These are phyloP conservation scores for Chanos chanos DNA, from an alignment of 2,797 vertebrate species.

Conservation along the genomic window DNA sequence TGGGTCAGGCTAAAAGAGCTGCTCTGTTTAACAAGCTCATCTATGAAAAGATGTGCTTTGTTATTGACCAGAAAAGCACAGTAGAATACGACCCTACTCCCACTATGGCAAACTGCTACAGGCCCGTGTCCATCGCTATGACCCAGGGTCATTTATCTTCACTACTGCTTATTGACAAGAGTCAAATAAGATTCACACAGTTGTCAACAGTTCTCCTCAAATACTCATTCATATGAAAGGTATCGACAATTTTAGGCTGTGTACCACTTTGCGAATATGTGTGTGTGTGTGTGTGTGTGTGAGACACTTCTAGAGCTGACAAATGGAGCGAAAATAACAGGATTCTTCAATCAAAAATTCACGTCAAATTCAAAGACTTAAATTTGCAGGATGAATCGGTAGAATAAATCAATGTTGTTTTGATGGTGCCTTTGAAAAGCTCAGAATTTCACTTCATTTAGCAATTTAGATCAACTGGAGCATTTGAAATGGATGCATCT, in stretches of 20 bases:
- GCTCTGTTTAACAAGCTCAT: slow-evolving; percentile 17
- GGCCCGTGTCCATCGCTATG: too few species aligned
- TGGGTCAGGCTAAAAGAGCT: slow-evolving; percentile 14
- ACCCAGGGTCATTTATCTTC: too few species aligned
- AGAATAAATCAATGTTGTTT: neutral
- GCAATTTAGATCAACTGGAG: slow-evolving; percentile 6
- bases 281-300: too few species aligned
- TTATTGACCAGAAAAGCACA: slow-evolving; percentile 3
- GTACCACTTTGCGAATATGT: too few species aligned
- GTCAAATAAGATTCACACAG: too few species aligned
- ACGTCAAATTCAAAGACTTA: neutral
- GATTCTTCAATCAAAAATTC: too few species aligned
- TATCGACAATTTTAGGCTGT: too few species aligned
- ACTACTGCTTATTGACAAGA: too few species aligned
- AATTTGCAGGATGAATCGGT: neutral
- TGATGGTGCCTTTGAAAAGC: neutral
- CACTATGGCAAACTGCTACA: neutral
- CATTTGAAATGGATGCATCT: neutral
- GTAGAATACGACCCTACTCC: neutral
- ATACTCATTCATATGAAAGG: too few species aligned
- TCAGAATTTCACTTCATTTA: neutral
- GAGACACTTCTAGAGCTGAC: too few species aligned
- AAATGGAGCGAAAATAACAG: too few species aligned
- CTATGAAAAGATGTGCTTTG: slow-evolving; percentile 19
- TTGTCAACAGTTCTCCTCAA: too few species aligned